These are phyloP conservation scores for Hemaris fuciformis DNA, from an alignment of 2,888 invertebrate species.

Conservation along the genomic window DNA sequence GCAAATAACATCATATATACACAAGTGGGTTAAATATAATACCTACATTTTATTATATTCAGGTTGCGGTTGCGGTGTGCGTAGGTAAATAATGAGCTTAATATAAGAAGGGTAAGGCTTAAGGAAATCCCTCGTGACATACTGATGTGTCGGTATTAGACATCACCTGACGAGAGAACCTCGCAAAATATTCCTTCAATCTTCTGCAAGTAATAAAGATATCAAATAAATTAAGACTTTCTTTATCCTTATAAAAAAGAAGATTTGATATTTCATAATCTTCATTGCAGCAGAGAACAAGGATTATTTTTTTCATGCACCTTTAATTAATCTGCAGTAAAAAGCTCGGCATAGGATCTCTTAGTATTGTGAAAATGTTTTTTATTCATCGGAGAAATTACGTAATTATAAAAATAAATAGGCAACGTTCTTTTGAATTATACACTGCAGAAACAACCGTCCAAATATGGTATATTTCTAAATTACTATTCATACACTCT, in stretches of 20 bases:
- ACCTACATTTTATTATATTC: background rate
- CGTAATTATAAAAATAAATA: background rate
- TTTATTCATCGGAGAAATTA: background rate
- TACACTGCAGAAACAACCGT: background rate
- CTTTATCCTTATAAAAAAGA: background rate
- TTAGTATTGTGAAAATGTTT: background rate
- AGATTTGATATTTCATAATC: background rate
- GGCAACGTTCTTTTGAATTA: background rate
- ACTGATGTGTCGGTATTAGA: conserved; percentile 17
- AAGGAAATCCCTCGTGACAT: conserved; percentile 25
- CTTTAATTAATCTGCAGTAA: background rate
- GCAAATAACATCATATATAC: background rate
- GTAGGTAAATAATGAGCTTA: conserved; percentile 27
- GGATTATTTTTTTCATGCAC: background rate
- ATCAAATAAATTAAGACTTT: background rate
- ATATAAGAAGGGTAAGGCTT: conserved; percentile 24
- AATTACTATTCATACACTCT: background rate
- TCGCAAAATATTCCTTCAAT: background rate
- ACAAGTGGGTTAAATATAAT: background rate
- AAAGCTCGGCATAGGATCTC: background rate
- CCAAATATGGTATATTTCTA: background rate
- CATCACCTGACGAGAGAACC: conserved; percentile 2
- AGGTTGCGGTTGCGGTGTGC: background rate
- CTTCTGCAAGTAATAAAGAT: background rate
- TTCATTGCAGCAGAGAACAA: background rate